Base-by-base conservation (phyloP, 1,140 invertebrate genomes). In the Listronotus oregonensis region DNA sequence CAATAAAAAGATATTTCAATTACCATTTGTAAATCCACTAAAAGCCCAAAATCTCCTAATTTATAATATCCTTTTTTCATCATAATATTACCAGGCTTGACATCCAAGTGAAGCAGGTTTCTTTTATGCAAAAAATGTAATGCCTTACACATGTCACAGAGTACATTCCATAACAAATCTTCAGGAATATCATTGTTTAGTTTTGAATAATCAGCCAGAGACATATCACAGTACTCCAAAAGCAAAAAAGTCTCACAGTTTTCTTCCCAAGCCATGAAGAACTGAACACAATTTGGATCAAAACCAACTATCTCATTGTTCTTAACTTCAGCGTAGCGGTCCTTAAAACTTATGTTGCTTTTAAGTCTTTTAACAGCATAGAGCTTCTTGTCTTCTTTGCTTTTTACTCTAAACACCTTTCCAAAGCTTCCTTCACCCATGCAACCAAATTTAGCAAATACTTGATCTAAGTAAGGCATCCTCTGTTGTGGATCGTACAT, bases 61-160 rank as follows among this genome's bases (percentile, higher is more conserved):
- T 92, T 91, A 72, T 86, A 91, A 64, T 63, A 80, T 63, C 80
- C 86, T 79, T 81, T 82, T 40, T 85, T 82, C 39, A 85, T 79
- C 66, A 91, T 84, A 49, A 92, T 90, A 79, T 92, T 92, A 21
- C 89, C 89, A 56, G 89, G 85, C 79, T 92, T 92, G 21, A 92
- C 89, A 75, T 92, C 90, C 76, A 91, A 82, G 75, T 92, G 90
- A 40, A 91, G 82, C 37, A 90, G 78, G 76, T 88, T 82, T 37
- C 64, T 68, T 9, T 46, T 43, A 47, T 76, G 74, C 17, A 76
- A 47, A 62, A 56, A 73, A 49, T 70, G 42, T 12, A 76, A 37
- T 3, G 64, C 74, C 58, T 72, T 72, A 34, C 71, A 61, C 50
- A 80, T 78, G 68, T 82, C 80, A 65, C 75, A 72, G 7, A 81